phyloP scores from a whole-genome alignment of 1,140 invertebrate genomes.

The Zaprionus davidi region DNA sequence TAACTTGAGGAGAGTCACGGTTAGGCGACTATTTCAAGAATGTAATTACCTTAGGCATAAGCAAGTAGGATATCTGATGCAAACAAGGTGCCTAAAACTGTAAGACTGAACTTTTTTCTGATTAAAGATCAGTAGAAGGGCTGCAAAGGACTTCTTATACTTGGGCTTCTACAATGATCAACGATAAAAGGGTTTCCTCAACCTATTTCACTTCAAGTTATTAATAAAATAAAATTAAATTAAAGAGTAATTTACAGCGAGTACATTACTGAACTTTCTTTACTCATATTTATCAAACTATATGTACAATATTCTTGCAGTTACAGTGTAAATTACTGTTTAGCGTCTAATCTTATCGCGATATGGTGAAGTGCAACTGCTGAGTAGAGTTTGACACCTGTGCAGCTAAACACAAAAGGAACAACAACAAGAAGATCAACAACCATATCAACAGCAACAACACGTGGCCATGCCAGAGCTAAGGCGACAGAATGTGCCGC shows the following conservation, averaged over 20 bases:
- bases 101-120: not conserved
- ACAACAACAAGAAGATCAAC: not conserved
- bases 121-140: not conserved
- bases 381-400: conserved; percentile 32
- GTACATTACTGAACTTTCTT: too few relatives aligned
- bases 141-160: too few relatives aligned
- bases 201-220: too few relatives aligned
- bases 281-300: not conserved
- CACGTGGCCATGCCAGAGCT: conserved; percentile 52
- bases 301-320: conserved; percentile 3
- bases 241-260: not conserved
- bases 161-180: too few relatives aligned
- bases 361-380: conserved; percentile 24
- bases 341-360: conserved; percentile 51
- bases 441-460: not conserved
- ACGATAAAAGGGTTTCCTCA: too few relatives aligned
- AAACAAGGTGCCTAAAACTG: not conserved
- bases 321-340: conserved; percentile 10
- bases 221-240: not conserved
- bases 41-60: not conserved
- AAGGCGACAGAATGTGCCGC: conserved; percentile 48
- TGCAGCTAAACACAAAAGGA: not conserved
- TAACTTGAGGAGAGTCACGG: conserved; percentile 44
- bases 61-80: not conserved
- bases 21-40: conserved; percentile 23